Percentiles rank a stretch among this genome's conserved stretches.
phyloP scores from a whole-genome alignment of 2,113 vertebrate genomes.

The Eulemur macaco region DNA sequence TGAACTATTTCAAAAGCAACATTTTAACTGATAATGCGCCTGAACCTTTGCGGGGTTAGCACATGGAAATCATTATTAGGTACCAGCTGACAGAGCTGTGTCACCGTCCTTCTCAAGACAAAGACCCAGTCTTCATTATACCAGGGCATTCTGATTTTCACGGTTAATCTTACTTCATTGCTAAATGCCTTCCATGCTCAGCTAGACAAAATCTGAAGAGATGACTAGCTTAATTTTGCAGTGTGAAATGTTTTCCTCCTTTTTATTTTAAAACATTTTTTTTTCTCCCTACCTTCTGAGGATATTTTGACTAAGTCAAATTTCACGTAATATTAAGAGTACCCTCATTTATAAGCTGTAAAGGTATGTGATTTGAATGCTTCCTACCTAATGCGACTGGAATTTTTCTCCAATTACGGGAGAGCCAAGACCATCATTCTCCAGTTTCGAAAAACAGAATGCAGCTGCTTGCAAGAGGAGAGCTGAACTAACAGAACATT shows the following conservation, averaged over 20 bases:
- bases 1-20: not conserved
- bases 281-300: not conserved
- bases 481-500: slow-evolving; percentile 58
- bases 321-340: not conserved
- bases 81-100: not conserved
- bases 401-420: slow-evolving; percentile 67
- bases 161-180: not conserved
- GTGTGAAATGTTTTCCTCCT: not conserved
- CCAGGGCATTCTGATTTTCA: not conserved
- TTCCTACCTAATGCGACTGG: slow-evolving; percentile 47
- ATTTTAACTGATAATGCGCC: slow-evolving; percentile 4
- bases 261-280: not conserved
- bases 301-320: slow-evolving; percentile 27
- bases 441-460: slow-evolving; percentile 64
- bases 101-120: not conserved
- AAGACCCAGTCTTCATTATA: not conserved
- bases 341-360: not conserved
- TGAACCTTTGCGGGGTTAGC: not conserved
- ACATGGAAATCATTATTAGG: not conserved
- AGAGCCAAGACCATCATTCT: slow-evolving; percentile 41
- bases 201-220: not conserved
- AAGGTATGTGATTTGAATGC: slow-evolving; percentile 31
- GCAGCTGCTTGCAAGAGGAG: slow-evolving; percentile 66
- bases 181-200: not conserved
- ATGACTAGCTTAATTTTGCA: not conserved